A percentile compares a stretch with the other conserved stretches of the same genome.
phyloP scores from a whole-genome alignment of 2,113 vertebrate genomes.

The Periophthalmodon schlosseri region DNA sequence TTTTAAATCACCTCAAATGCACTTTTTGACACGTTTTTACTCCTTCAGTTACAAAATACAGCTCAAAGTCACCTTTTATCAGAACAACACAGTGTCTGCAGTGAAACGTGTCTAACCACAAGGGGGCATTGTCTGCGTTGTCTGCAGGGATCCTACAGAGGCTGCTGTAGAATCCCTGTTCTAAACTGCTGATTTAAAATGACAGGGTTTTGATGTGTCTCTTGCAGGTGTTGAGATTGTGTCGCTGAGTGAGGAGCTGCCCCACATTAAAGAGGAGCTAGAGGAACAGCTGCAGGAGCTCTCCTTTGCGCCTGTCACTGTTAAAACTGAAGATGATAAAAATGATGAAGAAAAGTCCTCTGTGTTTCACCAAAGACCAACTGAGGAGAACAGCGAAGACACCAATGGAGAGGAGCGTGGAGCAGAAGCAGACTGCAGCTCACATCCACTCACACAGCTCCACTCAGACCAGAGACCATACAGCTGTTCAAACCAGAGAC shows the following conservation, averaged over 20 bases:
- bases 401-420: background rate
- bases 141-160: too few relatives aligned
- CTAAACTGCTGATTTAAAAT: background rate
- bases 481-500: background rate
- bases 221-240: background rate
- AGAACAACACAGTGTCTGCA: too few relatives aligned
- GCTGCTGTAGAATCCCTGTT: background rate
- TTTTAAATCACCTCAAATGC: too few relatives aligned
- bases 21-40: too few relatives aligned
- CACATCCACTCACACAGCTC: too few relatives aligned
- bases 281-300: background rate
- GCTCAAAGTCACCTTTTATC: too few relatives aligned
- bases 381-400: background rate
- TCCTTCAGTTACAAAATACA: too few relatives aligned
- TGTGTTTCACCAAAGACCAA: background rate
- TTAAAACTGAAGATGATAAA: background rate
- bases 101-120: too few relatives aligned
- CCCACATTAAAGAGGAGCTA: background rate
- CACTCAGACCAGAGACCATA: background rate
- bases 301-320: background rate
- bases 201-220: background rate
- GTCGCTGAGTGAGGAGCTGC: background rate
- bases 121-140: too few relatives aligned
- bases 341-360: background rate
- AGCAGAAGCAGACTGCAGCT: conserved; percentile 1